These are phyloP conservation scores for Pelosia muscerda DNA, from an alignment of 2,888 invertebrate genomes.

Conservation along the genomic window DNA sequence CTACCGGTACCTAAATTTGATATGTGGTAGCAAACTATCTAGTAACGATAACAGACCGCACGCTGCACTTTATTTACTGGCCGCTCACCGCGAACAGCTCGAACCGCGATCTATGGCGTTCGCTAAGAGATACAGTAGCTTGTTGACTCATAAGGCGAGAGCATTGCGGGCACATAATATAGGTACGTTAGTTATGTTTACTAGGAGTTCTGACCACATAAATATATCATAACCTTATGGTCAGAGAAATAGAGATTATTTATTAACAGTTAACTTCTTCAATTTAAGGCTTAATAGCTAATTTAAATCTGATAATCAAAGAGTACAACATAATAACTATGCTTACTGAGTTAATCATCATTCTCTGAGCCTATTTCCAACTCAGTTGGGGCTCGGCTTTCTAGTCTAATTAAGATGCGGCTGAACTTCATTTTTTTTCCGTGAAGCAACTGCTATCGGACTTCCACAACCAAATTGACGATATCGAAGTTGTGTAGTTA, in stretches of 20 bases:
- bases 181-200: background rate
- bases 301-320: no score
- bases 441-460: no score
- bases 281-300: no score
- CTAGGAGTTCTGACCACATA: background rate
- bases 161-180: background rate
- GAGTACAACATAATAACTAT: no score
- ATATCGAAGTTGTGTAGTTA: no score
- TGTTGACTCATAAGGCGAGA: slow-evolving; percentile 38
- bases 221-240: background rate
- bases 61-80: slow-evolving; percentile 48
- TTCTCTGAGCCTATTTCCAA: no score
- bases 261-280: no score
- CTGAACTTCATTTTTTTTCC: no score
- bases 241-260: background rate
- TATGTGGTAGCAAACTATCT: slow-evolving; percentile 53
- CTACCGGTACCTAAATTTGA: slow-evolving; percentile 39
- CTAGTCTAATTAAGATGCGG: no score
- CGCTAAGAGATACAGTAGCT: slow-evolving; percentile 51
- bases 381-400: no score
- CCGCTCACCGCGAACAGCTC: slow-evolving; percentile 26
- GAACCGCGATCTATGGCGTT: slow-evolving; percentile 43
- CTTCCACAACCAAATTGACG: no score
- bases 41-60: slow-evolving; percentile 46
- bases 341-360: no score